Evolutionary conservation across 2,888 invertebrate species (phyloP).

Genomic region (Coenonympha arcania): DNA sequence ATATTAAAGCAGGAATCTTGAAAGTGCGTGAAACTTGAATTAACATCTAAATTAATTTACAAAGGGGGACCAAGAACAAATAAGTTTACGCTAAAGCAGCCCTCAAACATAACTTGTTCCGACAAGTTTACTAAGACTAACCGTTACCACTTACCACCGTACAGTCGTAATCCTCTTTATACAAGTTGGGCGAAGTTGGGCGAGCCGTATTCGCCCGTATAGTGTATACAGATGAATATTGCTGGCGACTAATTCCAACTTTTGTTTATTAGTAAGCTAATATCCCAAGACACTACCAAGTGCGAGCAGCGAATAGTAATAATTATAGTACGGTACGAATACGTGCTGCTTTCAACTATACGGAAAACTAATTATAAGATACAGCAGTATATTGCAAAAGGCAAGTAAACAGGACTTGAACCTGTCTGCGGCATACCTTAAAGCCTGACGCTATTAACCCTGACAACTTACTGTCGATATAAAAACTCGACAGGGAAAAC

Average conservation of each 20-base stretch:
- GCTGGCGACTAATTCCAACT: constrained; percentile 7
- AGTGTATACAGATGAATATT: constrained; percentile 3
- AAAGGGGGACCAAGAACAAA: background rate
- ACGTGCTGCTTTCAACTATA: too few relatives aligned
- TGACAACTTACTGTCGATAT: too few relatives aligned
- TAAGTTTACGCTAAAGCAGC: constrained; percentile 1
- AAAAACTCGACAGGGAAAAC: too few relatives aligned
- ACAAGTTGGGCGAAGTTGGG: constrained; percentile 13
- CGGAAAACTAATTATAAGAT: too few relatives aligned
- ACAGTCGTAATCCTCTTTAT: constrained; percentile 15
- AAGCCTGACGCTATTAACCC: too few relatives aligned
- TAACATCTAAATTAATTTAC: constrained; percentile 6
- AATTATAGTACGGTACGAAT: too few relatives aligned
- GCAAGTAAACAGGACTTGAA: too few relatives aligned
- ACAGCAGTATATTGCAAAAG: too few relatives aligned
- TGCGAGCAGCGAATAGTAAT: too few relatives aligned
- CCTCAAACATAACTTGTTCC: constrained; percentile 8
- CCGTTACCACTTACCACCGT: too few relatives aligned
- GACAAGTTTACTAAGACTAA: constrained; percentile 13
- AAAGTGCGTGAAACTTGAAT: background rate
- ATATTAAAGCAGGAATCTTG: background rate
- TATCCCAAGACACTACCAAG: background rate
- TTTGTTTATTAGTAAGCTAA: constrained; percentile 6
- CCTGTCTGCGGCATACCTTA: too few relatives aligned
- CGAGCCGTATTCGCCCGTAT: background rate